Evolutionary conservation across 2,888 invertebrate species (phyloP), one percentile per base, ranked within the genome.

Genomic region (Platycheirus rosarum): DNA sequence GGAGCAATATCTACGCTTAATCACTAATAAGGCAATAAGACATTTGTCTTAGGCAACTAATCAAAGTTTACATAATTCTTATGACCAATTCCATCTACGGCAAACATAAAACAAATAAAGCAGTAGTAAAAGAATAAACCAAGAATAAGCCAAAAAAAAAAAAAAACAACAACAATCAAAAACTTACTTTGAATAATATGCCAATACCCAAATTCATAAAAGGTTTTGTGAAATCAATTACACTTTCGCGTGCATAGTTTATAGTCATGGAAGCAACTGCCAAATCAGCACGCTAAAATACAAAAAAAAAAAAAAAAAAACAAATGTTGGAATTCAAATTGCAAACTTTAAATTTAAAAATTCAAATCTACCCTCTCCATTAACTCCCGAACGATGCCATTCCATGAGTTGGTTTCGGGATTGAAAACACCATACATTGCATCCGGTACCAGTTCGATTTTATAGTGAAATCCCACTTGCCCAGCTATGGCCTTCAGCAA

Each of bases 211-310:
- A 93, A 90, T 98, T 98, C 96, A 99, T 97, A 91, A 98, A 99
- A 0, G 98, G 99, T 88, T 98, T 98, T 0, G 98, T 98, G 91
- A 99, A 99, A 91, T 98, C 98, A 74, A 99, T 97, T 95, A 90
- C 90, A 85, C 90, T 90, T 89, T 98, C 98, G 14, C 99, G 91
- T 0, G 98, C 97, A 90, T 98, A 98, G 91, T 97, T 98, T 86
- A 99, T 99, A 1, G 98, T 99, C 95, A 99, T 97, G 0, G 98
- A 97, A 0, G 97, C 98, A 0, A 98, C 97, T 0, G 98, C 98
- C 85, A 99, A 92, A 89, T 99, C 98, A 0, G 98, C 98, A 91
- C 96, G 95, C 97, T 97, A 92, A 23, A 23, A 23, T 23, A 23
- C 6, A 23, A 23, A 4, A 23, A 23, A 4, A 23, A 23, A 4